phyloP scores from a whole-genome alignment of 2,888 invertebrate species.

The Megalurothrips usitatus region DNA sequence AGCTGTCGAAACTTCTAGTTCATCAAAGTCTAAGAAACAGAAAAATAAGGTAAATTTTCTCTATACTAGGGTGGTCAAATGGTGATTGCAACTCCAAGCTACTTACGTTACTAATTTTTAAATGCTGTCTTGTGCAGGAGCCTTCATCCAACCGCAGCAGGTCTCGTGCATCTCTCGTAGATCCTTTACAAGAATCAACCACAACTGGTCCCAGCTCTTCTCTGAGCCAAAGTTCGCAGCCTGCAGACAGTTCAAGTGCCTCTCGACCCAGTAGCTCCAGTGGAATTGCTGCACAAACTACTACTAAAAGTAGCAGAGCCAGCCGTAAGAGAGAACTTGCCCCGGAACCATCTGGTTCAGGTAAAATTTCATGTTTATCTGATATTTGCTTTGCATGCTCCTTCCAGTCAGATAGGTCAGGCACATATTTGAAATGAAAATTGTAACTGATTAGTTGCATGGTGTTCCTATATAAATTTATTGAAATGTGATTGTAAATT shows the following conservation, averaged over 20 bases:
- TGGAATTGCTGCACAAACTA: neutral
- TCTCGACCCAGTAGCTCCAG: neutral
- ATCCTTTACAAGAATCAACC: neutral
- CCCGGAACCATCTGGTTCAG: neutral
- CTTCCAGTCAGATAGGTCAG: neutral
- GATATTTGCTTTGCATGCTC: neutral
- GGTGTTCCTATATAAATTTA: neutral
- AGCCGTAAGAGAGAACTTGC: neutral
- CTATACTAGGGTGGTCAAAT: neutral
- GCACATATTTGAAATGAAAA: neutral
- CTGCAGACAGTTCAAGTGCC: neutral
- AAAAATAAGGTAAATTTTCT: neutral
- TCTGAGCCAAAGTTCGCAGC: neutral
- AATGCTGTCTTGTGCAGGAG: neutral
- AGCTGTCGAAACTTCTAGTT: neutral
- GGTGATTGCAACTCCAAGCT: neutral
- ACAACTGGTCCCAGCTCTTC: neutral
- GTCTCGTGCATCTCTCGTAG: neutral
- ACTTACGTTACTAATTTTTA: neutral
- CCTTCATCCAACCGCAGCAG: neutral
- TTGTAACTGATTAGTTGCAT: constrained; percentile 2
- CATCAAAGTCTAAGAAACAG: neutral
- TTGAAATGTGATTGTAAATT: neutral
- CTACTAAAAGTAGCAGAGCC: neutral
- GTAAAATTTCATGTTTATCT: neutral